Conservation (phyloP, 2,113 vertebrate genomes). For the Hippocampus guttulatus region DNA sequence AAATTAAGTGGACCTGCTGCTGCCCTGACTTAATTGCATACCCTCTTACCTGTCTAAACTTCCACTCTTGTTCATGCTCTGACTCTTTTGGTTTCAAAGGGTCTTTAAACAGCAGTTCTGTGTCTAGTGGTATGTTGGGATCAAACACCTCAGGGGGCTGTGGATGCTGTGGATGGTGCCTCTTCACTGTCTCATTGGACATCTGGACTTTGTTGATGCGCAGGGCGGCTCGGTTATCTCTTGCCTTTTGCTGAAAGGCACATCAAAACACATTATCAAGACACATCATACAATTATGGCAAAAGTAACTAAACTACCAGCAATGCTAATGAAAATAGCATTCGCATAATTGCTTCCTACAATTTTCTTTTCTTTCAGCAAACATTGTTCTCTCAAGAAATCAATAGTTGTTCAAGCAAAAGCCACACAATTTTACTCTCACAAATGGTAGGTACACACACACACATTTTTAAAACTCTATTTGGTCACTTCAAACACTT, state of each 20-base stretch:
- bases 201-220: constrained; percentile 99
- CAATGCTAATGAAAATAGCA: not conserved
- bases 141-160: constrained; percentile 89
- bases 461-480: too few relatives aligned
- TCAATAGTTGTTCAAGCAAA: not conserved
- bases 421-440: not conserved
- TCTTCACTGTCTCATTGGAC: constrained; percentile 94
- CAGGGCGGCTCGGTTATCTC: constrained; percentile 95
- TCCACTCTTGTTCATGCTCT: constrained; percentile 98
- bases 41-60: constrained; percentile 93
- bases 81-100: constrained; percentile 96
- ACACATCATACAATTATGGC: not conserved
- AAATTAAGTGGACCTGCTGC: constrained; percentile 69
- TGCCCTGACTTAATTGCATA: constrained; percentile 71
- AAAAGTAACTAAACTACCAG: not conserved
- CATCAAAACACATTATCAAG: constrained; percentile 30
- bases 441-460: not conserved
- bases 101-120: constrained; percentile 93
- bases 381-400: not conserved
- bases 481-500: constrained; percentile 29
- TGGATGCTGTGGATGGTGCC: constrained; percentile 80
- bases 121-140: constrained; percentile 83
- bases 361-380: not conserved
- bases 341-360: not conserved
- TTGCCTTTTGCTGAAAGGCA: constrained; percentile 91